Evolutionary conservation across 2,797 vertebrate species (phyloP), one percentile per base, ranked within the genome.

Genomic region (Aphelocoma californica): DNA sequence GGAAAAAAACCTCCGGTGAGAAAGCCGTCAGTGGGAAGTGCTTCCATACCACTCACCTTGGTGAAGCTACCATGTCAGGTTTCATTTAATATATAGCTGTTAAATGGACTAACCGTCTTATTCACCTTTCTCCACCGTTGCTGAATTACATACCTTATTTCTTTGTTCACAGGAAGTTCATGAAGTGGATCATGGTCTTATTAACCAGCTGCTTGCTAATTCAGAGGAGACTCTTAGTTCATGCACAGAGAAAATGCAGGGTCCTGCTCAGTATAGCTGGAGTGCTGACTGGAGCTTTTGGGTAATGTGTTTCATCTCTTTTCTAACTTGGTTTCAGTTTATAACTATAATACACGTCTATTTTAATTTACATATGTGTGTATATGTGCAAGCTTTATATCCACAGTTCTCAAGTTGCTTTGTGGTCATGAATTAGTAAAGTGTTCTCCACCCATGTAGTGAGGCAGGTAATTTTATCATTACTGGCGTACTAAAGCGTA

Each of bases 251-350:
- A 98, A 97, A 90, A 97, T 97, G 90, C 97, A 97, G 65, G 56
- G 88, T 54, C 95, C 97, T 54, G 85, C 94, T 95, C 92, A 95
- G 29, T 95, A 97, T 61, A 97, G 96, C 74, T 98, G 97, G 97
- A 98, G 96, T 82, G 83, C 96, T 72, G 97, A 98, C 87, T 98
- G 98, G 98, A 97, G 93, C 74, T 97, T 97, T 95, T 97, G 97
- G 96, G 97, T 97, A 97, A 96, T 1, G 36, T 86, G 16, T 71
- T 78, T 80, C 61, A 24, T 44, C 40, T 83, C n/a, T 81, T 28
- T 58, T 47, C 32, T 66, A 62, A 47, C 6, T 74, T 51, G 44
- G 29, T 21, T 51, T 81, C 74, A 84, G 31, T 75, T 84, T 75
- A 9, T 54, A 89, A 47, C 44, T 48, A 14, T 38, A 47, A 36